Percentiles rank a stretch among this genome's conserved stretches.
Evolutionary conservation across 1,140 invertebrate species (phyloP).

Genomic region (Temnothorax longispinosus): DNA sequence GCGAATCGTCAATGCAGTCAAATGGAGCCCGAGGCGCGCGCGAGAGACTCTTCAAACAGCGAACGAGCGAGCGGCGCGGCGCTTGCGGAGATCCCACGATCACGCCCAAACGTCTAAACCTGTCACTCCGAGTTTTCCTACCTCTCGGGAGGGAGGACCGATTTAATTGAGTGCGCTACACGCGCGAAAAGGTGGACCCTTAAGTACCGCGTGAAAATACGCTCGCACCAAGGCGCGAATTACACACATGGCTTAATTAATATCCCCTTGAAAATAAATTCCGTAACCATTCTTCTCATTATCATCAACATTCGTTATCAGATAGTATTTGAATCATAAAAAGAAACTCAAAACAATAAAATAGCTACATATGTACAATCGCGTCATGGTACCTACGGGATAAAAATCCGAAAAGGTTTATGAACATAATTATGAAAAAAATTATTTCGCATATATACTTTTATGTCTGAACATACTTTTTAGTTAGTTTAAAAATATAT

Average conservation of each 20-base stretch:
- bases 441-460: background rate
- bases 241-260: background rate
- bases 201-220: background rate
- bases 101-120: constrained; percentile 6
- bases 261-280: background rate
- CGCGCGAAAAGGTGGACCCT: background rate
- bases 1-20: constrained; percentile 74
- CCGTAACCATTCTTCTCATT: background rate
- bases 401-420: background rate
- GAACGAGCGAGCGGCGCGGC: background rate
- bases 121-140: constrained; percentile 5
- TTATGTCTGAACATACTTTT: background rate
- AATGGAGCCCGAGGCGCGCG: constrained; percentile 63
- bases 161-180: constrained; percentile 22
- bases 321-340: background rate
- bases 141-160: background rate
- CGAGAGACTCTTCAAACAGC: constrained; percentile 42
- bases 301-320: background rate
- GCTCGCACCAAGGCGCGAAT: background rate
- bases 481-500: background rate
- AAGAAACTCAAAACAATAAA: background rate
- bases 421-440: background rate
- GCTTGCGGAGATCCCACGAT: constrained; percentile 34
- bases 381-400: background rate
- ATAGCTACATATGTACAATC: background rate